phyloP scores from a whole-genome alignment of 2,888 invertebrate genomes.

The Itoplectis maculator region DNA sequence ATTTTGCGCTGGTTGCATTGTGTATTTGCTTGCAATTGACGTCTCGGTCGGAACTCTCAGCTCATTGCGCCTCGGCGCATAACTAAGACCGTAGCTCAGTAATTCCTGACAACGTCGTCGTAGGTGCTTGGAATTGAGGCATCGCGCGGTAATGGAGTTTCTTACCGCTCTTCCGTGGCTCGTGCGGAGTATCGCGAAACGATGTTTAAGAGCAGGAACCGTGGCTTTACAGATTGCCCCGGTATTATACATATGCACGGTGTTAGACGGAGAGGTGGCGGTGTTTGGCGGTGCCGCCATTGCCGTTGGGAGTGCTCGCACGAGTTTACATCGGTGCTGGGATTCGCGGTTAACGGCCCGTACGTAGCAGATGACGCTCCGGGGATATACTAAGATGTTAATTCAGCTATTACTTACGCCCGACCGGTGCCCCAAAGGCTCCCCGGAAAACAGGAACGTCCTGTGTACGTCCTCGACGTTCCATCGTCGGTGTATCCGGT shows the following conservation, averaged over 20 bases:
- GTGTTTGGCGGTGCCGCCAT: slow-evolving; percentile 34
- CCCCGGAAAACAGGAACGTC: slow-evolving; percentile 74
- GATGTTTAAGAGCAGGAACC: slow-evolving; percentile 53
- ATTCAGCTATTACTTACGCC: slow-evolving; percentile 83
- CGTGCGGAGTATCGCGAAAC: slow-evolving; percentile 45
- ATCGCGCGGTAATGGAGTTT: slow-evolving; percentile 24
- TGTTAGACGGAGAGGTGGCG: slow-evolving; percentile 63
- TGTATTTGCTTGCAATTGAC: background rate
- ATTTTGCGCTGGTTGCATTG: background rate
- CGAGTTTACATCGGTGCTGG: slow-evolving; percentile 50
- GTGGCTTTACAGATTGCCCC: slow-evolving; percentile 42
- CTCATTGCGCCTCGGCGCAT: slow-evolving; percentile 13
- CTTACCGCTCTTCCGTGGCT: slow-evolving; percentile 43
- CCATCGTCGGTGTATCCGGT: slow-evolving; percentile 39
- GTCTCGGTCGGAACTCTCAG: background rate
- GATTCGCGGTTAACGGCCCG: slow-evolving; percentile 73
- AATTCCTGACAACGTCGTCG: slow-evolving; percentile 55
- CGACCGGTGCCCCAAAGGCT: slow-evolving; percentile 72
- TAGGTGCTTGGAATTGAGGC: slow-evolving; percentile 47
- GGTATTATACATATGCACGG: slow-evolving; percentile 8
- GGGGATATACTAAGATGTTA: slow-evolving; percentile 82
- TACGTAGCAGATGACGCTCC: slow-evolving; percentile 83
- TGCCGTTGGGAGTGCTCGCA: slow-evolving; percentile 3
- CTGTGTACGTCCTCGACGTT: slow-evolving; percentile 27
- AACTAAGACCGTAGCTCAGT: slow-evolving; percentile 42